Base-by-base conservation (phyloP, 2,113 vertebrate genomes). In the Dipodomys ordii region DNA sequence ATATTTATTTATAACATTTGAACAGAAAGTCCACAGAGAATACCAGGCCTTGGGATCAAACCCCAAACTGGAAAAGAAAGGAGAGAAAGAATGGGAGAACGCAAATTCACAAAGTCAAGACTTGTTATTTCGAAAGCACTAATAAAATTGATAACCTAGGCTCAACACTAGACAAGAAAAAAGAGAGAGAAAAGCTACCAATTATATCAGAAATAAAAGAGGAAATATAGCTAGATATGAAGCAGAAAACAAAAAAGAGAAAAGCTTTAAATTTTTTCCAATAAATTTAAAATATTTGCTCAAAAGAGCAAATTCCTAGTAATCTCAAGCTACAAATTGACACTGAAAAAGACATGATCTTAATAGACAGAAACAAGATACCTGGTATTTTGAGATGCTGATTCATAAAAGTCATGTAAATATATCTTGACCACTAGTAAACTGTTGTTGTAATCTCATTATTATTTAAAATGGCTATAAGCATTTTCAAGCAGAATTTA, bases 301-400 rank as follows among this genome's bases (percentile, higher is more conserved):
- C n/a, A 23, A 94, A 84, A 78, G 15, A 28, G n/a, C 15, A 11
- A 28, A 25, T 84, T 62, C 16, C 10, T 88, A 74, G 44, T 7
- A n/a, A 90, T 80, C 44, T 32, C 7, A 22, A 35, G 39, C 88
- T 87, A 90, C 39, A 95, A 92, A 85, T 23, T 19, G 25, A 32
- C 46, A 64, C 91, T 93, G 83, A 57, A 64, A 12, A 72, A 68
- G 0, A 83, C 19, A 87, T 76, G 60, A 71, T 53, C 44, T 74
- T 82, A 39, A 46, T 3, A 65, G 39, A n/a, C 10, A 27, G 19
- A 81, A 30, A 64, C 10, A 53, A 92, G 44, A 73, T 71, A 76
- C 6, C 30, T 27, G 28, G 20, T 15, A 53, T 90, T 92, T 90
- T 92, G 16, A 88, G 18, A 71, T 65, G 20, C 25, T 91, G 25